Percentiles rank a stretch among this genome's conserved stretches.
phyloP scores from a whole-genome alignment of 2,888 invertebrate genomes.

The Euspilapteryx auroguttella region DNA sequence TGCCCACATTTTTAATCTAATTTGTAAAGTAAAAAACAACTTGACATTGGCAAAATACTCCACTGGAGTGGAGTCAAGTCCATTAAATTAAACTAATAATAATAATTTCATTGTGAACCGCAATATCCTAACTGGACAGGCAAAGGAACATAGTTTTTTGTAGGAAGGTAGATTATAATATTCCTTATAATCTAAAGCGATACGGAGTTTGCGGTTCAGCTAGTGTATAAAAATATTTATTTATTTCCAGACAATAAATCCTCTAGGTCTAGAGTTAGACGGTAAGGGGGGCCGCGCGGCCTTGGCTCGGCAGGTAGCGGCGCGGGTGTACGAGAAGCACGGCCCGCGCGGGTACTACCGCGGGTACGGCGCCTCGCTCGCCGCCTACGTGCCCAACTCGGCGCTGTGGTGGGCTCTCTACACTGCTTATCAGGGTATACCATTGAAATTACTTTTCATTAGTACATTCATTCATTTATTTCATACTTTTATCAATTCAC shows the following conservation, averaged over 20 bases:
- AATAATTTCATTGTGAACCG: too few relatives aligned
- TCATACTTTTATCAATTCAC: not conserved
- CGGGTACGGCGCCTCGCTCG: slow-evolving; percentile 89
- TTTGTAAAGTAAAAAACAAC: too few relatives aligned
- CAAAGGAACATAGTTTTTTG: too few relatives aligned
- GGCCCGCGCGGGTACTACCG: slow-evolving; percentile 90
- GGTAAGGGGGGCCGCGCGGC: slow-evolving; percentile 63
- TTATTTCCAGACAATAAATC: slow-evolving; percentile 62
- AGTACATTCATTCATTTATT: not conserved
- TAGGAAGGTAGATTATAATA: too few relatives aligned
- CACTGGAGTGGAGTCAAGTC: too few relatives aligned
- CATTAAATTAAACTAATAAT: too few relatives aligned
- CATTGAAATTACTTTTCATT: slow-evolving; percentile 23
- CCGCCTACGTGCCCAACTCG: slow-evolving; percentile 93
- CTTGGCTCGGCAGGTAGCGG: slow-evolving; percentile 74
- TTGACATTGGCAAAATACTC: too few relatives aligned
- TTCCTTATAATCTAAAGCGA: too few relatives aligned
- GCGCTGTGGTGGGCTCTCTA: slow-evolving; percentile 99
- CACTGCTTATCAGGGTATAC: slow-evolving; percentile 92
- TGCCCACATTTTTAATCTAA: too few relatives aligned
- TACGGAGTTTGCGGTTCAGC: too few relatives aligned
- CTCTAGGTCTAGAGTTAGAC: slow-evolving; percentile 70
- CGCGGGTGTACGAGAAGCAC: slow-evolving; percentile 76
- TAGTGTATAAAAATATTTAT: too few relatives aligned
- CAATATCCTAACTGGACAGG: too few relatives aligned